Conservation (phyloP, 2,797 vertebrate species). For the Hydrophis major region DNA sequence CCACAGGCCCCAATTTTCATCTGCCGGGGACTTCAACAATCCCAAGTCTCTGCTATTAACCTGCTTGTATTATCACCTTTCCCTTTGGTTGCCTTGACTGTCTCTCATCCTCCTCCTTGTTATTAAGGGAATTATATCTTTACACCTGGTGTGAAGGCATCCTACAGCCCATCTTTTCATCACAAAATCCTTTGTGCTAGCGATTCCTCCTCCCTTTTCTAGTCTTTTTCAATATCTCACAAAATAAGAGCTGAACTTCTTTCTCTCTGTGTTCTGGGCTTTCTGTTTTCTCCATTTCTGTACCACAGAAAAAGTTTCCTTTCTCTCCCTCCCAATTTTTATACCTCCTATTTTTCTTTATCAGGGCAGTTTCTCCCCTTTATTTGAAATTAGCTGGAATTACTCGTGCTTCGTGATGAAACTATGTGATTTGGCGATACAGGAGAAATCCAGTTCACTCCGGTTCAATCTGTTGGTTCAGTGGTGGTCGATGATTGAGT, state of each 20-base stretch:
- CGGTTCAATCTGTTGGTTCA: too few species aligned
- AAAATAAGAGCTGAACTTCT: too few species aligned
- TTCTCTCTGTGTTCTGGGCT: background rate
- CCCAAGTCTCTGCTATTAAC: background rate
- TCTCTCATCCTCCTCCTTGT: background rate
- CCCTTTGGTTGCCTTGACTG: background rate
- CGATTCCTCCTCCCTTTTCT: too few species aligned
- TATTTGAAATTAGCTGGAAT: background rate
- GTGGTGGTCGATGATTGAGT: too few species aligned
- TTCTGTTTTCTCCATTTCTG: background rate
- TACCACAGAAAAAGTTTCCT: background rate
- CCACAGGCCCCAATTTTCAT: background rate
- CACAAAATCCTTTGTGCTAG: background rate
- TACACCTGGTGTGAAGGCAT: background rate
- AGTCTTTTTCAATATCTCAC: background rate
- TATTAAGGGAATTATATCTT: background rate
- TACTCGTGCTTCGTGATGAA: too few species aligned
- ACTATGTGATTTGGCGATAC: too few species aligned
- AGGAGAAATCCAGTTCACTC: too few species aligned
- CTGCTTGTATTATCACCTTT: background rate
- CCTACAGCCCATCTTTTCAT: background rate
- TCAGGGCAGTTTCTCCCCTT: background rate
- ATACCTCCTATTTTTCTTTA: background rate
- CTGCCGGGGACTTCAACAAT: too few species aligned
- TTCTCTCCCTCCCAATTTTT: background rate